Conservation (phyloP, 2,888 invertebrate genomes). For the Campoplex capitator region DNA sequence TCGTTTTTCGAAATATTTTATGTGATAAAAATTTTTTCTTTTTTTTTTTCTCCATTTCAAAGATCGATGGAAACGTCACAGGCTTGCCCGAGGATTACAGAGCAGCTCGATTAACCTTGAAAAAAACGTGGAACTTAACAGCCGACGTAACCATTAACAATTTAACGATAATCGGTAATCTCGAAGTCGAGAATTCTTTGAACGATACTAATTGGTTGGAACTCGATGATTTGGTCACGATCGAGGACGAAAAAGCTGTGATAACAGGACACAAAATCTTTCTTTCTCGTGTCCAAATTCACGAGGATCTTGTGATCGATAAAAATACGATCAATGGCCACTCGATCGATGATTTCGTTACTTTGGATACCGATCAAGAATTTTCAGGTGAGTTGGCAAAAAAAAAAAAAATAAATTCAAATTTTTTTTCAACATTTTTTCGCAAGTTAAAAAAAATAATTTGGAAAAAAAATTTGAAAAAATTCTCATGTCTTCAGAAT, state of each 20-base stretch:
- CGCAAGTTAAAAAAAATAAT: too few species aligned
- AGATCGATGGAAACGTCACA: conserved; percentile 86
- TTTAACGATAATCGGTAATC: conserved; percentile 85
- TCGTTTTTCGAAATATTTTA: neutral
- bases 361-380: conserved; percentile 85
- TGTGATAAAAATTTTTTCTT: conserved; percentile 1
- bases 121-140: conserved; percentile 78
- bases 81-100: conserved; percentile 83
- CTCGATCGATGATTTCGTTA: conserved; percentile 84
- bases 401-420: too few species aligned
- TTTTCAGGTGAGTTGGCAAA: conserved; percentile 78
- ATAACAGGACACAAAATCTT: conserved; percentile 86
- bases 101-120: conserved; percentile 85
- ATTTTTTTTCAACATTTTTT: too few species aligned
- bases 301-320: conserved; percentile 76
- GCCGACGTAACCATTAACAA: conserved; percentile 77
- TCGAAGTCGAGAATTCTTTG: conserved; percentile 84
- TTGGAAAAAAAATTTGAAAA: too few species aligned
- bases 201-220: conserved; percentile 83
- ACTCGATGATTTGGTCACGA: conserved; percentile 85
- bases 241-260: conserved; percentile 78
- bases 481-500: too few species aligned
- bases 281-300: conserved; percentile 79
- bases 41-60: conserved; percentile 64
- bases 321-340: conserved; percentile 85